Base-by-base conservation (phyloP, 2,113 vertebrate genomes). In the Candoia aspera region DNA sequence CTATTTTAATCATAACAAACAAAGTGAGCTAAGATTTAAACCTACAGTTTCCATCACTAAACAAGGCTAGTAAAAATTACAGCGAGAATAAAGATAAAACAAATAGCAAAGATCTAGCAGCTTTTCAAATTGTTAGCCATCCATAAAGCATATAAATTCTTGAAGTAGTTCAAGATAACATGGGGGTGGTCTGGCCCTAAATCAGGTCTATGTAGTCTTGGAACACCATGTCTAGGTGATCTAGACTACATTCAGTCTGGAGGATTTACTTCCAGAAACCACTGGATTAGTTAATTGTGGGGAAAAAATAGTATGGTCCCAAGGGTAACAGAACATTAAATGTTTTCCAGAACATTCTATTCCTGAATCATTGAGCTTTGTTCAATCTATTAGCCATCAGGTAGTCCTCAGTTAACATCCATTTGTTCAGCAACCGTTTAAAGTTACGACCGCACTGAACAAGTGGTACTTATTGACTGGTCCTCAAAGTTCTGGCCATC, bases 1-100 rank as follows among this genome's bases (percentile, higher is more conserved):
- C 53, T 55, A 8, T 86, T 13, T 86, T 86, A 2, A 10, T 88
- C 23, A 10, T 29, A 79, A 58, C 6, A 59, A n/a, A 37, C 49
- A 60, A 90, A 58, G 10, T 37, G 15, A 91, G 33, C 55, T 55
- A 60, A 12, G 24, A 68, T 17, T 26, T 57, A 87, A 91, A 53
- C 54, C 15, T 54, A 8, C n/a, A 24, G 53, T 90, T 58, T 90
- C 54, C 13, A 84, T 6, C 68, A 79, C 2, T 59, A 90, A 17
- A 10, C 2, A 19, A 5, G 26, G 15, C 19, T 33, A 54, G 33
- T 42, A 79, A 42, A 42, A 19, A 3, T 84, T 11, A 64, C 91
- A 88, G 94, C 42, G 90, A 90, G 13, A 91, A 60, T 86, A 46
- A 91, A 73, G 6, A 1, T 79, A 94, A 73, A 11, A 73, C 42